Evolutionary conservation across 2,113 vertebrate genomes (phyloP).

Genomic region (Charina bottae): DNA sequence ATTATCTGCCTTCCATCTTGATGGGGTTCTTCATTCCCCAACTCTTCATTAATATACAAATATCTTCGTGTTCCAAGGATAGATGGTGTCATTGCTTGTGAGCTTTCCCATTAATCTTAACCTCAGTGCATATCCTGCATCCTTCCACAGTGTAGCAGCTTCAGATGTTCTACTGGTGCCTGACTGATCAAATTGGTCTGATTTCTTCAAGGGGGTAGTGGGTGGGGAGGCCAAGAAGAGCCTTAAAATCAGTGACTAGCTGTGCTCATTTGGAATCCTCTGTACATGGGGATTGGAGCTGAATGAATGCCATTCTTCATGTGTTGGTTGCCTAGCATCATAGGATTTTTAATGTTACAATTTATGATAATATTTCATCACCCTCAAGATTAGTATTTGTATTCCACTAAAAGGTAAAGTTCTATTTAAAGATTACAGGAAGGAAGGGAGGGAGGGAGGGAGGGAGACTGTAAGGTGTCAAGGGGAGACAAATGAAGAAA

Average conservation of each 20-base stretch:
- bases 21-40: not conserved
- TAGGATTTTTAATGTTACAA: not conserved
- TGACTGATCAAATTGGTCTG: slow-evolving; percentile 48
- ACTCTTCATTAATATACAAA: slow-evolving; percentile 65
- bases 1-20: slow-evolving; percentile 58
- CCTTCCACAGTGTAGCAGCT: slow-evolving; percentile 15
- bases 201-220: not conserved
- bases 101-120: slow-evolving; percentile 55
- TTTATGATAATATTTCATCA: not conserved
- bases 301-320: not conserved
- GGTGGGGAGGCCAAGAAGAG: no score
- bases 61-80: slow-evolving; percentile 62
- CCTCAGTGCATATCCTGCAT: not conserved
- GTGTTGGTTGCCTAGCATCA: not conserved
- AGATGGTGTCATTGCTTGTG: slow-evolving; percentile 65
- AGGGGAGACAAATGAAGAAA: no score
- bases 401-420: not conserved
- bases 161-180: slow-evolving; percentile 30
- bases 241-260: not conserved
- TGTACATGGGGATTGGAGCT: not conserved
- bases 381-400: not conserved
- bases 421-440: not conserved
- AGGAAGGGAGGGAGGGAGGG: no score
- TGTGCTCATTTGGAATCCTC: no score
- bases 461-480: no score